Evolutionary conservation across 2,113 vertebrate species (phyloP).

Genomic region (Carassius gibelio): DNA sequence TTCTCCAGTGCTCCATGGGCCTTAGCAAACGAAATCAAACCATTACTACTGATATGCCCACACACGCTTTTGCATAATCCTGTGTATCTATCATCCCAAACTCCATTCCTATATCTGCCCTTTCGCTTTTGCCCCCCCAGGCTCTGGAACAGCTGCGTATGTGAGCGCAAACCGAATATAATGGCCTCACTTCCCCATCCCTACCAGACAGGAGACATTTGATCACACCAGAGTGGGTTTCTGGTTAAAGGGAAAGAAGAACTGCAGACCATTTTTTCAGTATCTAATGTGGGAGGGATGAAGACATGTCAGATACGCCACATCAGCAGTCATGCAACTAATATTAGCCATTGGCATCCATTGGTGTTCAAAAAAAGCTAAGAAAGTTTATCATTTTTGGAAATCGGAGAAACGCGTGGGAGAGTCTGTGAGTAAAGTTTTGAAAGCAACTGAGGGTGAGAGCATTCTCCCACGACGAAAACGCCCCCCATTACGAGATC

Average conservation of each 20-base stretch:
- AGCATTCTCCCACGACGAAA: neutral
- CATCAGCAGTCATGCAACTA: neutral
- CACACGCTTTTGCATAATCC: slow-evolving; percentile 52
- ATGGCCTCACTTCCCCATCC: neutral
- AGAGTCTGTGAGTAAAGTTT: neutral
- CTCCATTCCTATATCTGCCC: neutral
- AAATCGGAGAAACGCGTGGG: slow-evolving; percentile 4
- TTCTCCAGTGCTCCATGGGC: slow-evolving; percentile 5
- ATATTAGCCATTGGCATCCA: neutral
- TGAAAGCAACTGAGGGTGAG: neutral
- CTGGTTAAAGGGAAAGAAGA: neutral
- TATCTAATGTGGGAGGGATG: neutral
- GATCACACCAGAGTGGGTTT: neutral
- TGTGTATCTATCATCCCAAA: neutral
- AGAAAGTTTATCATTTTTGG: neutral
- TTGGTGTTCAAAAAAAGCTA: neutral
- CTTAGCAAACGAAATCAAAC: slow-evolving; percentile 54
- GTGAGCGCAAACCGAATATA: neutral
- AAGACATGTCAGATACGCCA: neutral
- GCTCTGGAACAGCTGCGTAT: neutral
- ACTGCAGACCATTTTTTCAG: neutral
- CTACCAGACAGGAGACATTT: neutral
- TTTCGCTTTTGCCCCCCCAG: neutral
- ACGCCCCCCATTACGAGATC: neutral
- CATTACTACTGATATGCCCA: slow-evolving; percentile 47